Evolutionary conservation across 2,113 vertebrate species (phyloP).

Genomic region (Halcyon senegalensis): DNA sequence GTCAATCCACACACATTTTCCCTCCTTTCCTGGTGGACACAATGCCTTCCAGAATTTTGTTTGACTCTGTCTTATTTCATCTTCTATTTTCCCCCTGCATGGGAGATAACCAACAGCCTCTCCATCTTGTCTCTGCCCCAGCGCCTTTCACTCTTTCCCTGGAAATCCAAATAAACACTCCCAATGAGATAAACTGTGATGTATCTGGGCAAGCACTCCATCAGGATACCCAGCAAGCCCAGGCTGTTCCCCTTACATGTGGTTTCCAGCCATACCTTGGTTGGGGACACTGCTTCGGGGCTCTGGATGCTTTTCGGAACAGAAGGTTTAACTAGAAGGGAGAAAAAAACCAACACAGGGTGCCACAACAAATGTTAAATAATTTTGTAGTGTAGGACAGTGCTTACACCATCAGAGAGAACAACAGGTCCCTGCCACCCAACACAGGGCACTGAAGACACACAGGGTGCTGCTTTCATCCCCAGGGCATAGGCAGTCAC

Average conservation of each 20-base stretch:
- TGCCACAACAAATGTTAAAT: not conserved
- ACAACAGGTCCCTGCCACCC: not conserved
- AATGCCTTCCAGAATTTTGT: not conserved
- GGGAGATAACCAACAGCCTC: not conserved
- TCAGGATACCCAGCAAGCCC: not conserved
- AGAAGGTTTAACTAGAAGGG: constrained; percentile 44
- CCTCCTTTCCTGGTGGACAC: not conserved
- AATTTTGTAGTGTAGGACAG: not conserved
- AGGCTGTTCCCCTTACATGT: not conserved
- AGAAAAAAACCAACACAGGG: not conserved
- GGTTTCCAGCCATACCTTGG: constrained; percentile 59
- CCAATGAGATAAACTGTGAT: not conserved
- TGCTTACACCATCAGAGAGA: not conserved
- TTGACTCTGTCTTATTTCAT: not conserved
- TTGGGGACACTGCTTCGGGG: not conserved
- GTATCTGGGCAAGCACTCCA: not conserved
- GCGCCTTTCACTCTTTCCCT: not conserved
- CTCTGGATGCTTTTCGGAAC: not conserved
- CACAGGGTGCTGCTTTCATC: not conserved
- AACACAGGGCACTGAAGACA: not conserved
- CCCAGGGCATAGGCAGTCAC: not conserved
- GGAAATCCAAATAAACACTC: not conserved
- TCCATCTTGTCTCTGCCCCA: not conserved
- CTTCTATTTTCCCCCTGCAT: not conserved
- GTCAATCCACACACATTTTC: not conserved